Evolutionary conservation across 2,888 invertebrate species (phyloP), one percentile per base, ranked within the genome.

Genomic region (Calameuta filiformis): DNA sequence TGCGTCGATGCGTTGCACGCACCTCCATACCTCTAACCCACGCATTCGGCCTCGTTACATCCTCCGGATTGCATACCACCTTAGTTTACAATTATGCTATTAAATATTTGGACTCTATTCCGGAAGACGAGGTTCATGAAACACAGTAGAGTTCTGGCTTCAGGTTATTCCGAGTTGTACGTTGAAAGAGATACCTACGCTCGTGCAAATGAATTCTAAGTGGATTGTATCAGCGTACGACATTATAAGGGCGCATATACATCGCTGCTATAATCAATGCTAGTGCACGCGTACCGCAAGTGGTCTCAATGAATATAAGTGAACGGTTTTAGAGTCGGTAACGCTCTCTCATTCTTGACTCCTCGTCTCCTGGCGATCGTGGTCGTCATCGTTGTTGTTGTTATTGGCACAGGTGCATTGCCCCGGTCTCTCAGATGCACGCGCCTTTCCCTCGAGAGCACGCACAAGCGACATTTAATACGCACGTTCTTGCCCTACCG

Each of bases 361-460:
- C 56, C 56, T 56, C 56, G 56, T 56, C 56, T 56, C 56, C 56
- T 11, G 23, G 23, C 56, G 56, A 56, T 23, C 56, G 23, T 56
- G 9, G 56, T 23, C 23, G 56, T 56, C 56, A 56, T 23, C 15
- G 78, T 76, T 77, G 81, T 85, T 85, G 86, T 88, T 87, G 86
- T 88, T 89, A 86, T 89, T 87, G 86, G 87, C 84, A 82, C 83
- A 86, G 84, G 89, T 89, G 86, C 89, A 87, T 88, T 90, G 89
- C 87, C 89, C 84, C 76, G 80, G n/a, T 76, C 76, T 77, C 77
- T 73, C 35, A 12, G 76, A 33, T 71, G 69, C 71, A 76, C 80
- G 77, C 77, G 85, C 85, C 85, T 86, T 85, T 85, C 86, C 84
- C 86, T 82, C 82, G 82, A 79, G 79, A 79, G 79, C 81, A 78